phyloP scores from a whole-genome alignment of 2,113 vertebrate species.

The Colistium nudipinnis region DNA sequence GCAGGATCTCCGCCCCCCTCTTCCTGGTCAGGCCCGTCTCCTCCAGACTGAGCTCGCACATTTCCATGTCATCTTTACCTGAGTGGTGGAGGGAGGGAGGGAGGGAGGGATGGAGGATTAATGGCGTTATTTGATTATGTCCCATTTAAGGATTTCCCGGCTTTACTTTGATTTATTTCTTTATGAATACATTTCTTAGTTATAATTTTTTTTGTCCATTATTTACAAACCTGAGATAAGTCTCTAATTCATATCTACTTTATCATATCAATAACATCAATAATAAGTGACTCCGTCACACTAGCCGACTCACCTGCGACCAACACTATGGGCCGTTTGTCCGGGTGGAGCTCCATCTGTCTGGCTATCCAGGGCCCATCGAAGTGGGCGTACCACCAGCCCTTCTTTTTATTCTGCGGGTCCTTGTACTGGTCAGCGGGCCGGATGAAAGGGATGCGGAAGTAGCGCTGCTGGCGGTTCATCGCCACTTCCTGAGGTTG shows the following conservation, averaged over 20 bases:
- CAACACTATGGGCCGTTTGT: slow-evolving; percentile 95
- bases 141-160: no score
- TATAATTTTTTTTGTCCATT: no score
- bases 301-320: slow-evolving; percentile 89
- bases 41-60: slow-evolving; percentile 98
- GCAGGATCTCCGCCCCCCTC: slow-evolving; percentile 94
- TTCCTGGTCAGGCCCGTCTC: slow-evolving; percentile 97
- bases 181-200: no score
- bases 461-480: slow-evolving; percentile 95
- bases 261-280: no score
- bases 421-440: slow-evolving; percentile 98
- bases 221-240: no score
- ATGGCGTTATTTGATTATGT: no score
- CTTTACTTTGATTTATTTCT: no score
- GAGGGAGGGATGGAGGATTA: no score
- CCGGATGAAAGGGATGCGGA: slow-evolving; percentile 97
- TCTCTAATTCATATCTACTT: no score
- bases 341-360: slow-evolving; percentile 97
- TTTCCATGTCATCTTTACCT: slow-evolving; percentile 99
- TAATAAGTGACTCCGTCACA: no score
- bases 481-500: slow-evolving; percentile 89
- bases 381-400: slow-evolving; percentile 99
- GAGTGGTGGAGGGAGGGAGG: not conserved
- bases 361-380: slow-evolving; percentile 97
- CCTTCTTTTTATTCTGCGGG: slow-evolving; percentile 97